Base-by-base conservation (phyloP, 2,113 vertebrate species). In the Kryptolebias marmoratus region DNA sequence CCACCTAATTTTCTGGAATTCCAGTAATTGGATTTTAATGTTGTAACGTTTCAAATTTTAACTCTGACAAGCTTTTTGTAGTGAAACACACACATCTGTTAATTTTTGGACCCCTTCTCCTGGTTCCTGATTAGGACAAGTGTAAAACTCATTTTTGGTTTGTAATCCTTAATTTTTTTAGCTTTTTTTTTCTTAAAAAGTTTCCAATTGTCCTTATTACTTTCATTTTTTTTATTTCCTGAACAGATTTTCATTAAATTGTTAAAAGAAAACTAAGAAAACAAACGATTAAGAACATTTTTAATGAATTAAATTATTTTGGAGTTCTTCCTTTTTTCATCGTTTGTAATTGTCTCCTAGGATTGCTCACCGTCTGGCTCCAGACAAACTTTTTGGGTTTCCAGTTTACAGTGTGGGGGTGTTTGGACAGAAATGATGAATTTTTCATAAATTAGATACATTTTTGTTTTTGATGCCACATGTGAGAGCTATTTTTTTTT, bases 311-410 rank as follows among this genome's bases (percentile, higher is more conserved):
- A 30, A 22, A 68, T 36, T 61, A 28, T 30, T 22, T 77, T 14
- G 67, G 42, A 32, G 36, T 18, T 2, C 58, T 53, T 54, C 3
- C 13, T 44, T 61, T 69, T 36, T 16, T 44, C 2, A 30, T 39
- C 49, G 9, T 64, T 62, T 71, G 31, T 55, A 52, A 55, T 71
- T 73, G 71, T 86, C 66, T 75, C 48, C 64, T 22, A 59, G 36
- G 50, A 32, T 76, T 42, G n/a, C 11, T 0, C 58, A 64, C 83
- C 83, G 79, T 88, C 78, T 86, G 83, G 78, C 80, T 74, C 7
- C 77, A 31, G 60, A 45, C 62, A 68, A 83, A 77, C 68, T 73
- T 75, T 64, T 2, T 14, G 59, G 57, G 47, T 58, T 55, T 74
- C 57, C 58, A 76, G 68, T 70, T n/a, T 48, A 67, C 56, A 58